These are phyloP conservation scores for Bucco capensis DNA, from an alignment of 2,113 vertebrate genomes.

Conservation along the genomic window DNA sequence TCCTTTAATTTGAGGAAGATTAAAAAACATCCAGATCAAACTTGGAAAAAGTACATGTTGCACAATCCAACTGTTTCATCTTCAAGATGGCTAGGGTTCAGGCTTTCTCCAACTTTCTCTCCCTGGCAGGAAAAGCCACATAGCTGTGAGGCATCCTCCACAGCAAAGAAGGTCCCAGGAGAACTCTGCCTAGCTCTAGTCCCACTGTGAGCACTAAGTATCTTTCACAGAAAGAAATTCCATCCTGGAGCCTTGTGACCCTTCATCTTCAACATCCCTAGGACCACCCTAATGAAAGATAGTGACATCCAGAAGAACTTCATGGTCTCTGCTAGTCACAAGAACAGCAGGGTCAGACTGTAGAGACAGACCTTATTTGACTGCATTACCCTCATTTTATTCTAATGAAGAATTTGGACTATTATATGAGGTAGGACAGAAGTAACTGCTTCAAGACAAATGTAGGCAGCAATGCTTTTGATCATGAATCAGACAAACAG, in stretches of 20 bases:
- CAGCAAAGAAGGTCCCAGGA: not conserved
- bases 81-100: not conserved
- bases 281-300: not conserved
- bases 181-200: not conserved
- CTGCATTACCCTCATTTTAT: not conserved
- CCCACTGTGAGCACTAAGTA: not conserved
- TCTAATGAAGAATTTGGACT: not conserved
- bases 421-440: not conserved
- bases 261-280: not conserved
- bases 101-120: not conserved
- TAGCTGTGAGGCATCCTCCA: not conserved
- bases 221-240: conserved; percentile 6
- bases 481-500: not conserved
- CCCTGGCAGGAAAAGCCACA: conserved; percentile 6
- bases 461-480: conserved; percentile 24
- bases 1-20: conserved; percentile 46
- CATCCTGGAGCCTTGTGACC: not conserved
- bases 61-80: conserved; percentile 26
- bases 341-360: not conserved
- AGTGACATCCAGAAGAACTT: not conserved
- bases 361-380: not conserved
- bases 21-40: conserved; percentile 23
- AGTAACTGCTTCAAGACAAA: not conserved
- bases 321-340: not conserved
- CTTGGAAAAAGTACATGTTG: not conserved